Conservation (phyloP, 35 echinoderm and acorn worm species). For the Ophioderma brevispina region DNA sequence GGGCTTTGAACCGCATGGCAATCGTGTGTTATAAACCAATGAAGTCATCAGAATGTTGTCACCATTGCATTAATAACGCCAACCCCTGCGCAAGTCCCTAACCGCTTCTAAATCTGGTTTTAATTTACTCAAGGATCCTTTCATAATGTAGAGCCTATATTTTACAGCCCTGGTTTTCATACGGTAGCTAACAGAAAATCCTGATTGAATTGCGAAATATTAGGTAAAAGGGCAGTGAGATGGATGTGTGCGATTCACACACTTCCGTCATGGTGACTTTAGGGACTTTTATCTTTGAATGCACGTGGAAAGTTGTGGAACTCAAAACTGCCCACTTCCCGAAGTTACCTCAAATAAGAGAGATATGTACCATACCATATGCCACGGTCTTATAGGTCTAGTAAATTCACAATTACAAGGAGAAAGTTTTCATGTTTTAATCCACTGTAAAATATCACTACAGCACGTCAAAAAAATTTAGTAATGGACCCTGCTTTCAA, state of each 20-base stretch:
- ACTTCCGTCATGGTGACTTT: background rate
- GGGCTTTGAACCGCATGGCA: background rate
- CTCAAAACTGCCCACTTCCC: background rate
- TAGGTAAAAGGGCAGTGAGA: background rate
- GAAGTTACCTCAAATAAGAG: background rate
- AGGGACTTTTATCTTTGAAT: background rate
- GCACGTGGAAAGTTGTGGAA: background rate
- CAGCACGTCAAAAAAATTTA: background rate
- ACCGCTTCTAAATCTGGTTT: background rate
- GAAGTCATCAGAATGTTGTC: conserved; percentile 1
- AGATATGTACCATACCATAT: background rate
- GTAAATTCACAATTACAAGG: background rate
- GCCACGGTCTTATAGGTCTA: background rate
- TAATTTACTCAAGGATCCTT: background rate
- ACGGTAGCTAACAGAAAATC: background rate
- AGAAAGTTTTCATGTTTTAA: background rate
- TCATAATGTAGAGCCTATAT: background rate
- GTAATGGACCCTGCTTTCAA: too few species aligned
- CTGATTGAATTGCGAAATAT: background rate
- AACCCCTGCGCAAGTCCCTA: background rate
- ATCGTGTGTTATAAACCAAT: background rate
- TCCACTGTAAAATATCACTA: background rate
- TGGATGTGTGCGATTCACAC: background rate
- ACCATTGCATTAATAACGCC: background rate
- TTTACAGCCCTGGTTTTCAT: background rate